Base-by-base conservation (phyloP, 1,140 invertebrate genomes). In the Magallana gigas region DNA sequence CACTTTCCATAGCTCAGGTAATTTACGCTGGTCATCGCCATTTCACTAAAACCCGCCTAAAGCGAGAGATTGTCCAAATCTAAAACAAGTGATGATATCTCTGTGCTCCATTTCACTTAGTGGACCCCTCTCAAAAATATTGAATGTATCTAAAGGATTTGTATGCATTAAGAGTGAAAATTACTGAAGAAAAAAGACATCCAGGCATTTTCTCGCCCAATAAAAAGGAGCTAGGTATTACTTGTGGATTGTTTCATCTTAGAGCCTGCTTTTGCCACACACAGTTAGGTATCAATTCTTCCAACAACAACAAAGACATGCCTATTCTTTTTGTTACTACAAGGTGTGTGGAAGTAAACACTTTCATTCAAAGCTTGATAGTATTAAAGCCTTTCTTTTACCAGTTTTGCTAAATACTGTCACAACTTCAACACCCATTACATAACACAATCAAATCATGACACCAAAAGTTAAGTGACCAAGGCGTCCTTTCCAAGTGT, bases 41-140 rank as follows among this genome's bases (percentile, higher is more conserved):
- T 76, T 71, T 76, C 68, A 76, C 68, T 29, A 76, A 76, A 48
- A 36, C 60, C 68, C 29, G 68, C 68, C 68, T 29, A 29, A 11
- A 29, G 68, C 18, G 4, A 23, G 3, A 23, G 68, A 76, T 29
- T 76, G 68, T 29, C 68, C 68, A 76, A 12, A 76, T 76, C 18
- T 11, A 76, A 23, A 76, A 76, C 68, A 76, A 71, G 29, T 36
- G 68, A 76, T 23, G 68, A 76, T 76, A 76, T 76, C 23, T 29
- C 23, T 29, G 68, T 76, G 68, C 23, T 76, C 68, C 68, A 76
- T 76, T 76, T 76, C 68, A 76, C 68, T 76, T 76, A 76, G 68
- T 76, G 23, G 36, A 76, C 68, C 23, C 64, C 68, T 29, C 60
- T n/a, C 14, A 62, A 62, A 23, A 62, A 62, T 11, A 76, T 76